These are phyloP conservation scores for Mactra quadrangularis DNA, from an alignment of 1,140 invertebrate species.

Conservation along the genomic window DNA sequence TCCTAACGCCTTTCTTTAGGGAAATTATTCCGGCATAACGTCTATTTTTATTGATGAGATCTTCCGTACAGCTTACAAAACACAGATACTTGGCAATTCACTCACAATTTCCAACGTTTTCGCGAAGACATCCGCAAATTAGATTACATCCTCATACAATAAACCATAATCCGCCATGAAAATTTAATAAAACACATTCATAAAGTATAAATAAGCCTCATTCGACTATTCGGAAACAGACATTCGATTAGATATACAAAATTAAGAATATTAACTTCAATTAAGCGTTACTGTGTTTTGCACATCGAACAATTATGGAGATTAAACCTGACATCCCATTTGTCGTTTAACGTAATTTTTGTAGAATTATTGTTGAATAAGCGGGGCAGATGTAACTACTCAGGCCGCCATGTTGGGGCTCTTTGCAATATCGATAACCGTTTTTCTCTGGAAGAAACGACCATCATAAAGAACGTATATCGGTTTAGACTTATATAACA, in stretches of 20 bases:
- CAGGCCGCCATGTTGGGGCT: constrained; percentile 14
- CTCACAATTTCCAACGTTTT: constrained; percentile 46
- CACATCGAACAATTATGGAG: constrained; percentile 57
- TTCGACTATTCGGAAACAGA: constrained; percentile 53
- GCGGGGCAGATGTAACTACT: constrained; percentile 49
- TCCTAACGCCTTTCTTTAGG: constrained; percentile 37
- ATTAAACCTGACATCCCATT: constrained; percentile 61
- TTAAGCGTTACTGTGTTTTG: constrained; percentile 60
- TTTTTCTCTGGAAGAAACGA: no score
- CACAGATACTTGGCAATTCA: constrained; percentile 39
- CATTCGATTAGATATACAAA: constrained; percentile 65
- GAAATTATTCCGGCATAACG: constrained; percentile 23
- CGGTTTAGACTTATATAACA: no score
- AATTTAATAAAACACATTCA: constrained; percentile 66
- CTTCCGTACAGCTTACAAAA: constrained; percentile 3
- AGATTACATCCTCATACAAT: constrained; percentile 56
- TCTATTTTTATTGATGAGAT: constrained; percentile 31
- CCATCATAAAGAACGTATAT: no score
- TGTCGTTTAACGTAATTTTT: constrained; percentile 62
- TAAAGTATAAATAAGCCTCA: constrained; percentile 60
- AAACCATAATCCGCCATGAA: constrained; percentile 63
- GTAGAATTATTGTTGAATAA: constrained; percentile 63
- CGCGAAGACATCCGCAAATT: constrained; percentile 53
- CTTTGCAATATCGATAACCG: constrained; percentile 12
- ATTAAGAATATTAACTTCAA: constrained; percentile 66